Evolutionary conservation across 1,140 invertebrate genomes (phyloP).

Genomic region (Drosophila bifasciata): DNA sequence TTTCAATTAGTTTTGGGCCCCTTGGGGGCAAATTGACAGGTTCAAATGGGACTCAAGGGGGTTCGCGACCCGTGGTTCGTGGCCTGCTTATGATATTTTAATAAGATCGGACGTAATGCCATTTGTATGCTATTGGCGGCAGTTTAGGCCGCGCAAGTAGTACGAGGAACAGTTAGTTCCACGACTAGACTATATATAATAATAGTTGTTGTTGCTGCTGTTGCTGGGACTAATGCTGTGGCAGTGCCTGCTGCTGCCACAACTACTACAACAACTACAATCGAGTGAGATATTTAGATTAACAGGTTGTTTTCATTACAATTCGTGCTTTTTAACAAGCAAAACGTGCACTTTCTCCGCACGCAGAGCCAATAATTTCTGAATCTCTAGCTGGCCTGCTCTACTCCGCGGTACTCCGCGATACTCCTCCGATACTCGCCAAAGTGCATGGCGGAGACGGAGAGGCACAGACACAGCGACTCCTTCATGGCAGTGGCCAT

Average conservation of each 20-base stretch:
- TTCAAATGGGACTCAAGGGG: constrained; percentile 68
- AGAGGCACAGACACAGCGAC: constrained; percentile 20
- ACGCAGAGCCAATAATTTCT: constrained; percentile 83
- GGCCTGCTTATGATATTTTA: constrained; percentile 81
- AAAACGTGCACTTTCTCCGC: constrained; percentile 84
- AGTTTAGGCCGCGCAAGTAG: constrained; percentile 45
- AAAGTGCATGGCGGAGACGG: too few relatives aligned
- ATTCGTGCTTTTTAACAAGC: constrained; percentile 83
- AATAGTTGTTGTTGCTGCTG: constrained; percentile 60
- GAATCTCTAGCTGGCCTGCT: constrained; percentile 43
- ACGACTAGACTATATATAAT: constrained; percentile 81
- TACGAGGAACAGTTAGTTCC: constrained; percentile 57
- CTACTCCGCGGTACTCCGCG: constrained; percentile 18
- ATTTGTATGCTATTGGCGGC: constrained; percentile 68
- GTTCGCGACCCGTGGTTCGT: constrained; percentile 52
- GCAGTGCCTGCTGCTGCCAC: constrained; percentile 21
- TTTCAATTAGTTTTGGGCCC: constrained; percentile 26
- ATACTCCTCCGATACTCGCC: constrained; percentile 15
- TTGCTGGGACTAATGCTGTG: not conserved
- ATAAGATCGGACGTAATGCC: constrained; percentile 76
- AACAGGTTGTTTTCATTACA: constrained; percentile 84
- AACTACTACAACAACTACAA: constrained; percentile 66
- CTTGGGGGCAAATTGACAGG: constrained; percentile 72
- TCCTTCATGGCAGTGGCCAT: too few relatives aligned
- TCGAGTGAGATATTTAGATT: constrained; percentile 84